These are phyloP conservation scores for Herpailurus yagouaroundi DNA, from an alignment of 2,113 vertebrate genomes.

Conservation along the genomic window DNA sequence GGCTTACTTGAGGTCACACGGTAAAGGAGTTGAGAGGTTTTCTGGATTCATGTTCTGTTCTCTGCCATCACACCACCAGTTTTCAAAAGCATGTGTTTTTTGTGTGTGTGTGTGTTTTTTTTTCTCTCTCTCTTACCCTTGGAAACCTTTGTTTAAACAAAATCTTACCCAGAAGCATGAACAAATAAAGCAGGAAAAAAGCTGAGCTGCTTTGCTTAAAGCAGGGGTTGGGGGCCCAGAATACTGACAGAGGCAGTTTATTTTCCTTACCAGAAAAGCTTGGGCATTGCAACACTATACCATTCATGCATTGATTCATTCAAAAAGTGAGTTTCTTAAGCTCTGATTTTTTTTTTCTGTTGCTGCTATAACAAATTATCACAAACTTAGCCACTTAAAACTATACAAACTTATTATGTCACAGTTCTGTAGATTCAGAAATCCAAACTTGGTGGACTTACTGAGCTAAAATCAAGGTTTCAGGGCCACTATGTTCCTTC, in stretches of 20 bases:
- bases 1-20: neutral
- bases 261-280: neutral
- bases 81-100: conserved; percentile 7
- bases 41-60: neutral
- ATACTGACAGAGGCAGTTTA: neutral
- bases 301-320: neutral
- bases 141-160: conserved; percentile 67
- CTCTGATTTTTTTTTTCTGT: conserved; percentile 20
- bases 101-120: neutral
- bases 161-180: conserved; percentile 52
- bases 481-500: neutral
- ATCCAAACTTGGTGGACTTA: neutral
- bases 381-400: neutral
- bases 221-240: neutral
- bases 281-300: fast-evolving
- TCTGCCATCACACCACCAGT: neutral
- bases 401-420: neutral
- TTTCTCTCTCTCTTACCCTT: conserved; percentile 10
- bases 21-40: neutral
- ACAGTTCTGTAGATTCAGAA: neutral
- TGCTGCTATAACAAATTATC: neutral
- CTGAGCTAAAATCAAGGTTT: neutral
- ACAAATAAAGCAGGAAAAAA: conserved; percentile 48
- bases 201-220: conserved; percentile 8
- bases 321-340: neutral